Evolutionary conservation across 2,888 invertebrate genomes (phyloP).

Genomic region (Ganaspis brasiliensis): DNA sequence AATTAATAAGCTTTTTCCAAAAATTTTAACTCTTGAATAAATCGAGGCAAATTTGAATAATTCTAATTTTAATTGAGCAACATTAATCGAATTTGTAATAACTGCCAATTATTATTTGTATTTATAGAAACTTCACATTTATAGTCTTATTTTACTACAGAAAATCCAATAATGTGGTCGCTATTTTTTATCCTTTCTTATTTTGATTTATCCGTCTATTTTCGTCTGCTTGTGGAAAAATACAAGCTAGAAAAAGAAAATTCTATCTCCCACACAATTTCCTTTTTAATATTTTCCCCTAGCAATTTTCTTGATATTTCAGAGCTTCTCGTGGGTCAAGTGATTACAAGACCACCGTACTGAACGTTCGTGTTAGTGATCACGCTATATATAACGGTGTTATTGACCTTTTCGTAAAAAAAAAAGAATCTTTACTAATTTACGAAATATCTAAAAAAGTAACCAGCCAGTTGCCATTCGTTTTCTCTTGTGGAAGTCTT

Average conservation of each 20-base stretch:
- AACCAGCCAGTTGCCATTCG: background rate
- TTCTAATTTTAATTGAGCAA: no score
- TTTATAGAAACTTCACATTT: background rate
- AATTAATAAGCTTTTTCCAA: no score
- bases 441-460: constrained; percentile 1
- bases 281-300: constrained; percentile 16
- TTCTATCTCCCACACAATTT: constrained; percentile 9
- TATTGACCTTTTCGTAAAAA: constrained; percentile 20
- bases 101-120: no score
- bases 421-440: background rate
- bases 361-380: constrained; percentile 27
- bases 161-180: background rate
- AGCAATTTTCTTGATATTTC: constrained; percentile 27
- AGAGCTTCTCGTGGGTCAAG: constrained; percentile 13
- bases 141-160: background rate
- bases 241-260: background rate
- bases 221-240: background rate
- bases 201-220: background rate
- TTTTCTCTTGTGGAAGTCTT: constrained; percentile 1
- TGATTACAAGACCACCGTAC: constrained; percentile 21
- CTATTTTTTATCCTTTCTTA: background rate
- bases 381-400: constrained; percentile 25
- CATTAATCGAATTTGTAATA: no score
- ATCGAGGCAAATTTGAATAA: no score
- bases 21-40: no score